These are phyloP conservation scores for Gastrophysa polygoni DNA, from an alignment of 2,888 invertebrate genomes.

Conservation along the genomic window DNA sequence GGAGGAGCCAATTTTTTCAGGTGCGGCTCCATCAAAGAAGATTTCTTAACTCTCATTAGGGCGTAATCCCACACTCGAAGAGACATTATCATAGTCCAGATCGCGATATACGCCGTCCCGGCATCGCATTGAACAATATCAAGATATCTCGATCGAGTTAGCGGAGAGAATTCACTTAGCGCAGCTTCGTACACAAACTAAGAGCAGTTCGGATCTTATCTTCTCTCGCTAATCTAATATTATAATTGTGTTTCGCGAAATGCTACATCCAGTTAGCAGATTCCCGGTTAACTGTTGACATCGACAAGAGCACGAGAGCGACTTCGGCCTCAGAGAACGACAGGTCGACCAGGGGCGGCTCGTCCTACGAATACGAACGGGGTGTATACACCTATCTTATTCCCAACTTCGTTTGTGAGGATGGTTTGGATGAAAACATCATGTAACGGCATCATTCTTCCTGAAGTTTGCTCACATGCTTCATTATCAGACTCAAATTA, in stretches of 20 bases:
- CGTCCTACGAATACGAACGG: neutral
- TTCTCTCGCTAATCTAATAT: constrained; percentile 59
- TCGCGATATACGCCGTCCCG: constrained; percentile 40
- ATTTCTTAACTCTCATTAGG: constrained; percentile 34
- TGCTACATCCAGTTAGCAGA: constrained; percentile 60
- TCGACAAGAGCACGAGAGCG: constrained; percentile 41
- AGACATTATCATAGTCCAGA: constrained; percentile 46
- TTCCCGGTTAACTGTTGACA: constrained; percentile 58
- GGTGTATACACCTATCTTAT: neutral
- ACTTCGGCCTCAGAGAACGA: constrained; percentile 38
- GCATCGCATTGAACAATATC: constrained; percentile 52
- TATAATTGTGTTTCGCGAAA: constrained; percentile 61
- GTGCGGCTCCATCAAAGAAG: neutral
- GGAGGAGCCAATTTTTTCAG: neutral
- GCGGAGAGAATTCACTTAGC: constrained; percentile 54
- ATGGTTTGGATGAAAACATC: too few species aligned
- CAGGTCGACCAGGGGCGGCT: neutral
- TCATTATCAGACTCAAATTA: too few species aligned
- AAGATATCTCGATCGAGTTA: constrained; percentile 54
- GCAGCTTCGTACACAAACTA: constrained; percentile 37
- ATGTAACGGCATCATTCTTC: too few species aligned
- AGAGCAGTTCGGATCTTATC: constrained; percentile 52
- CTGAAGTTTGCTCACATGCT: too few species aligned
- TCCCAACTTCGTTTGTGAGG: too few species aligned
- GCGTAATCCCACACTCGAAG: constrained; percentile 42